These are phyloP conservation scores for Gobio occitaniae DNA, from an alignment of 2,797 vertebrate species.

Conservation along the genomic window DNA sequence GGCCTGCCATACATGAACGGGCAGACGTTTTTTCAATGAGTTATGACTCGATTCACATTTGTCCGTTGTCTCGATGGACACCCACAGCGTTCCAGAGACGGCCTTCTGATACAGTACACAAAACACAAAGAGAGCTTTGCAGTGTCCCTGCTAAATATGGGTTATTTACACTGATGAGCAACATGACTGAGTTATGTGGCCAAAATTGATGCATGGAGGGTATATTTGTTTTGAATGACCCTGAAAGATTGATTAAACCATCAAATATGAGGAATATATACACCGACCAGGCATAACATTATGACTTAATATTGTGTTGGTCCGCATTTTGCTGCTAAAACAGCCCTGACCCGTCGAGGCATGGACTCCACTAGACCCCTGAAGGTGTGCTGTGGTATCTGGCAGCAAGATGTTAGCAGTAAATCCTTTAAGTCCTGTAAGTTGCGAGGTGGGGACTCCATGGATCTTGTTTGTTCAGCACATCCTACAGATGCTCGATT, in stretches of 20 bases:
- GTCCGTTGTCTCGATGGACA: conserved; percentile 67
- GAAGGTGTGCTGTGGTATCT: too few species aligned
- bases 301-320: too few species aligned
- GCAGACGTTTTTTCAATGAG: conserved; percentile 69
- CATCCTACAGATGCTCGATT: too few species aligned
- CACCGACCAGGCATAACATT: too few species aligned
- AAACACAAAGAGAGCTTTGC: conserved; percentile 55
- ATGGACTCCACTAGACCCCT: too few species aligned
- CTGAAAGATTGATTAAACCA: neutral
- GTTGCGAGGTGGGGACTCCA: too few species aligned
- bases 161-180: conserved; percentile 41
- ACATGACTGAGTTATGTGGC: neutral
- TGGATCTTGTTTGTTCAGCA: too few species aligned
- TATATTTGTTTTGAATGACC: neutral
- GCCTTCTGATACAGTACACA: conserved; percentile 52
- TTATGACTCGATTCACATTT: conserved; percentile 74
- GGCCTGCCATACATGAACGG: conserved; percentile 51
- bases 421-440: too few species aligned
- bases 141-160: conserved; percentile 48
- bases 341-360: too few species aligned
- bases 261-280: neutral
- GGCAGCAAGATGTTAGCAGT: too few species aligned
- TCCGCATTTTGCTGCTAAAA: too few species aligned
- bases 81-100: conserved; percentile 68
- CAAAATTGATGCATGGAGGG: neutral